These are phyloP conservation scores for Platyura marginata DNA, from an alignment of 1,140 invertebrate genomes.

Conservation along the genomic window DNA sequence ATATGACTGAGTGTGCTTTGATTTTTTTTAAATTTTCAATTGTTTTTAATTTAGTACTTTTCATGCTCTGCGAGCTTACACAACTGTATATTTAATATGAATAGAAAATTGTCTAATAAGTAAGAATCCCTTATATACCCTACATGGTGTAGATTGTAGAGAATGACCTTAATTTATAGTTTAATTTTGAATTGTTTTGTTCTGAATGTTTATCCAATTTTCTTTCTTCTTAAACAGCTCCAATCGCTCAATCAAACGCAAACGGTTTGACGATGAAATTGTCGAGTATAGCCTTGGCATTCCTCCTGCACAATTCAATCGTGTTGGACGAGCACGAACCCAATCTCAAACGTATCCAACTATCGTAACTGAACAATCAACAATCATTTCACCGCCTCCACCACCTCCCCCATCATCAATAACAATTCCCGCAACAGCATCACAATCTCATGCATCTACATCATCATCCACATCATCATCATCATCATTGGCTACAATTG, in stretches of 20 bases:
- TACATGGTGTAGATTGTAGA: neutral
- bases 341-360: conserved; percentile 31
- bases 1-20: no score
- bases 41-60: no score
- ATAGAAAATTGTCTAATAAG: neutral
- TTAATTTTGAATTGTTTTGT: neutral
- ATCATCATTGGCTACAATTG: no score
- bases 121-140: neutral
- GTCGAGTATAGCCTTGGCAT: conserved; percentile 68
- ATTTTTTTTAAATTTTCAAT: no score
- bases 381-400: conserved; percentile 22
- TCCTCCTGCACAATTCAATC: conserved; percentile 32
- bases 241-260: conserved; percentile 81
- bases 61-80: no score
- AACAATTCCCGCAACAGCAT: conserved; percentile 4
- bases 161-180: neutral
- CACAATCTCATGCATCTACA: conserved; percentile 2
- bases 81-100: no score
- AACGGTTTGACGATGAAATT: conserved; percentile 93
- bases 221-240: conserved; percentile 37
- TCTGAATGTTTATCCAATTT: neutral
- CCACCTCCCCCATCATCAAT: conserved; percentile 12
- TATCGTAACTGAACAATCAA: conserved; percentile 23
- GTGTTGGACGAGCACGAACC: conserved; percentile 27
- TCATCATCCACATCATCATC: no score